phyloP scores from a whole-genome alignment of 2,888 invertebrate genomes.

The Tenthredo scrophulariae region DNA sequence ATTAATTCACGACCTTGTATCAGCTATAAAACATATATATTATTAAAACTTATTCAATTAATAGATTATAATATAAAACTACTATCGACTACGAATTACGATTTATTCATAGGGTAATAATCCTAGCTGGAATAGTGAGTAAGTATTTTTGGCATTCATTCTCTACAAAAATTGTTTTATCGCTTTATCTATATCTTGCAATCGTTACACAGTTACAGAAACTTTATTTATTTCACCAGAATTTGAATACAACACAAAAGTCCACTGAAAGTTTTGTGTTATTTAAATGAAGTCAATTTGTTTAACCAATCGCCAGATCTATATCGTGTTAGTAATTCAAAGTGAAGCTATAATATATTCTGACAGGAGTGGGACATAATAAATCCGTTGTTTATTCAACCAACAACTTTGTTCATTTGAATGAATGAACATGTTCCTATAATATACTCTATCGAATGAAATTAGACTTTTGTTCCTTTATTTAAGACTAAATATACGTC shows the following conservation, averaged over 20 bases:
- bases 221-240: neutral
- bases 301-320: neutral
- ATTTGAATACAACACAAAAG: neutral
- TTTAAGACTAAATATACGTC: neutral
- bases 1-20: slow-evolving; percentile 4
- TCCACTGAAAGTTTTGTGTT: neutral
- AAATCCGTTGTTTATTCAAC: neutral
- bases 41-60: neutral
- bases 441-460: neutral
- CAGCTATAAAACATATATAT: neutral
- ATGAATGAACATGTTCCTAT: neutral
- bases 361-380: neutral
- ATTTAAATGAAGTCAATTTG: neutral
- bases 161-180: neutral
- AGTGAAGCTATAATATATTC: neutral
- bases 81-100: neutral
- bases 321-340: neutral
- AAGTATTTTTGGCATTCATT: slow-evolving; percentile 44
- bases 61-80: slow-evolving; percentile 23
- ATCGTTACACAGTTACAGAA: neutral
- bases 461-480: neutral
- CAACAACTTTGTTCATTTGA: neutral
- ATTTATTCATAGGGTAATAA: slow-evolving; percentile 9
- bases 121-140: neutral
- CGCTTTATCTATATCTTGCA: neutral